Conservation (phyloP, 2,113 vertebrate genomes). For the Etheostoma cragini region DNA sequence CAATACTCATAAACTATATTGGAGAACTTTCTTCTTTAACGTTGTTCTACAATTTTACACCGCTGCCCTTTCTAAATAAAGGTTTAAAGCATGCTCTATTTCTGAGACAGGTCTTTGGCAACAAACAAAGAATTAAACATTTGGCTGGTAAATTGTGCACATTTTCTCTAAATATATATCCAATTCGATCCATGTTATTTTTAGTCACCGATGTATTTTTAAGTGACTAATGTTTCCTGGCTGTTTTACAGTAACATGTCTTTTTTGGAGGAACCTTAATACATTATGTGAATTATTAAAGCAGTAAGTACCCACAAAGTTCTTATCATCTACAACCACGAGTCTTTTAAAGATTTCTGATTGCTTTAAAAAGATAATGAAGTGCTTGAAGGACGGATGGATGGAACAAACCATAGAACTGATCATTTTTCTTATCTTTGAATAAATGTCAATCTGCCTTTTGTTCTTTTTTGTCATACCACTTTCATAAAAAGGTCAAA, state of each 20-base stretch:
- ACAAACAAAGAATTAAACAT: background rate
- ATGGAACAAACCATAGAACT: slow-evolving; percentile 32
- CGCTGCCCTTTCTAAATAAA: background rate
- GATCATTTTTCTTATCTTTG: slow-evolving; percentile 38
- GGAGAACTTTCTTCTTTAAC: background rate
- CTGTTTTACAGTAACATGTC: background rate
- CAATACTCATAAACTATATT: background rate
- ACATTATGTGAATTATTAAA: background rate
- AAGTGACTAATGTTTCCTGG: background rate
- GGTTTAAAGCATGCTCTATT: background rate
- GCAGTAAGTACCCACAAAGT: background rate
- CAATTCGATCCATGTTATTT: background rate
- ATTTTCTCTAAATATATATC: background rate
- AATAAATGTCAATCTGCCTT: slow-evolving; percentile 64
- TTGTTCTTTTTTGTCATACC: slow-evolving; percentile 41
- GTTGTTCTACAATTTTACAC: background rate
- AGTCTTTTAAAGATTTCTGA: background rate
- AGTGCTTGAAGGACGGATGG: slow-evolving; percentile 10
- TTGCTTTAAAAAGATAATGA: slow-evolving; percentile 3
- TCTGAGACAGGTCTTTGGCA: background rate
- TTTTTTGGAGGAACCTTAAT: background rate
- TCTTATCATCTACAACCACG: background rate
- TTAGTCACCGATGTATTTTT: background rate
- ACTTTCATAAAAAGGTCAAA: slow-evolving; percentile 48
- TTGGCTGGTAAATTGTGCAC: too few species aligned